Conservation (phyloP, 2,888 invertebrate genomes). For the Sphaerophoria rueppellii region DNA sequence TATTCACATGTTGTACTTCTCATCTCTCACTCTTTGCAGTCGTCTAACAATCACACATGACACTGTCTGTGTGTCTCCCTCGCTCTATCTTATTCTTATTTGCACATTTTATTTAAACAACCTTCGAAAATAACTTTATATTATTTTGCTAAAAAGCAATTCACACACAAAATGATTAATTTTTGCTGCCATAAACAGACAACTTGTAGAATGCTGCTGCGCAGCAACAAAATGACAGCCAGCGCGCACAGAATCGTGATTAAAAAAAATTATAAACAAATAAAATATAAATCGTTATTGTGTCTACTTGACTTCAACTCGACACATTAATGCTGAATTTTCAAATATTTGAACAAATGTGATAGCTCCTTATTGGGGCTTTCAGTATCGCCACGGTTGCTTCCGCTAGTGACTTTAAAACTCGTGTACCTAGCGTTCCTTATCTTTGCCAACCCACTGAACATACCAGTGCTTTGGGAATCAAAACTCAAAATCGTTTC, state of each 20-base stretch:
- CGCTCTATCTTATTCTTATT: conserved; percentile 5
- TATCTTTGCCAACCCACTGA: not conserved
- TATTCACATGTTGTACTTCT: too few species aligned
- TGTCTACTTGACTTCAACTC: conserved; percentile 38
- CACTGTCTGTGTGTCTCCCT: not conserved
- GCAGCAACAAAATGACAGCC: conserved; percentile 26
- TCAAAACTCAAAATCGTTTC: not conserved
- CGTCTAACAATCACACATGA: not conserved
- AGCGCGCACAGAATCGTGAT: conserved; percentile 39
- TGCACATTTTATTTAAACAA: conserved; percentile 47
- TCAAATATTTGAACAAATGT: conserved; percentile 39
- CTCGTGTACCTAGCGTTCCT: not conserved
- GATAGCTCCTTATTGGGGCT: conserved; percentile 42
- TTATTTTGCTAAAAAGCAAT: conserved; percentile 36
- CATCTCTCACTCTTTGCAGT: not conserved
- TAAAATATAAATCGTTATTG: not conserved
- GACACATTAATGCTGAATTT: conserved; percentile 1
- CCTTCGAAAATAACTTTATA: conserved; percentile 67
- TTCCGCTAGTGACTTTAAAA: not conserved
- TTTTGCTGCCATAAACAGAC: conserved; percentile 38
- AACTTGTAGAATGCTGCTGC: conserved; percentile 47
- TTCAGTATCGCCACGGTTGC: not conserved
- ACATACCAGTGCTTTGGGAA: not conserved
- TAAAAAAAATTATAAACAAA: conserved; percentile 20
- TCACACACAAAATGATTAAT: conserved; percentile 53